These are phyloP conservation scores for Dromas ardeola DNA, from an alignment of 2,113 vertebrate species.

Conservation along the genomic window DNA sequence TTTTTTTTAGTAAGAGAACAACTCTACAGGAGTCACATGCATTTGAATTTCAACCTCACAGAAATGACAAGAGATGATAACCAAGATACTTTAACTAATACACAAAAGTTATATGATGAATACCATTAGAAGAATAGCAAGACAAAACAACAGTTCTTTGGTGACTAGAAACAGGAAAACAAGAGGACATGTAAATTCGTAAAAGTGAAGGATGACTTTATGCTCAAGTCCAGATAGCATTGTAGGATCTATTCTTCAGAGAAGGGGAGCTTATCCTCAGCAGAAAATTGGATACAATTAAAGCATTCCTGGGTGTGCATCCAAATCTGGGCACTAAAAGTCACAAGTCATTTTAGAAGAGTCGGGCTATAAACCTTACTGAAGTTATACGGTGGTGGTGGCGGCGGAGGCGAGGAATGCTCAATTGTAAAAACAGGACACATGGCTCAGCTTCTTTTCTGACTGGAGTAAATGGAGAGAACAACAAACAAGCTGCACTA, in stretches of 20 bases:
- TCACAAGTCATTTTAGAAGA: background rate
- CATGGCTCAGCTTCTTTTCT: background rate
- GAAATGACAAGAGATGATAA: background rate
- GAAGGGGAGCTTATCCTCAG: background rate
- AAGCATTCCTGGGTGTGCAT: background rate
- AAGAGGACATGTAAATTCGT: background rate
- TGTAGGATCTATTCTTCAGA: background rate
- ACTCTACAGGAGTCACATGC: background rate
- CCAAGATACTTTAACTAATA: background rate
- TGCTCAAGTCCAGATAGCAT: background rate
- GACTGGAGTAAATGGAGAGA: background rate
- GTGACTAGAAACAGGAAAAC: background rate
- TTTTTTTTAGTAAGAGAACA: background rate
- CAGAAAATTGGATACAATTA: background rate
- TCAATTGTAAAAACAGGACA: background rate
- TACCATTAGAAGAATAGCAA: background rate
- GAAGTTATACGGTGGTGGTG: background rate
- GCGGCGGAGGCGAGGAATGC: background rate
- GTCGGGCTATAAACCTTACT: background rate
- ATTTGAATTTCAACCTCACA: background rate
- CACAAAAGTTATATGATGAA: background rate
- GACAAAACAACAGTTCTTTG: background rate
- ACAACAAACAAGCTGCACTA: background rate
- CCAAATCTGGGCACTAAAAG: background rate
- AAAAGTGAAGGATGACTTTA: background rate